Percentiles rank a stretch among this genome's conserved stretches.
These are phyloP conservation scores for Leptinotarsa defecta DNA, from an alignment of 1,140 invertebrate genomes.

Conservation along the genomic window DNA sequence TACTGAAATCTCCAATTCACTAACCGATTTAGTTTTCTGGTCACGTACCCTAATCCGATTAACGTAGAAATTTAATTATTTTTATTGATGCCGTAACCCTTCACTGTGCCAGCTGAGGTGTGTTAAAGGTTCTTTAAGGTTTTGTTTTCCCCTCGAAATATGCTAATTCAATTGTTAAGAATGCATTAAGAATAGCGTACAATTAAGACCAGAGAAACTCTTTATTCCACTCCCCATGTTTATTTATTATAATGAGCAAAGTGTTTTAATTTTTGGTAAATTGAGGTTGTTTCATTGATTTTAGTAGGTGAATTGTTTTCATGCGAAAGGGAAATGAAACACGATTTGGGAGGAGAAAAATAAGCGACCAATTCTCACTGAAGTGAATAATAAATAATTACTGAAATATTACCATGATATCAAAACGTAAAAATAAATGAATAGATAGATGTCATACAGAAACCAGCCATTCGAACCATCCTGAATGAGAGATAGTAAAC, in stretches of 20 bases:
- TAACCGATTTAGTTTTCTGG: background rate
- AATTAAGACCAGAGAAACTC: background rate
- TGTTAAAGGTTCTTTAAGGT: conserved; percentile 1
- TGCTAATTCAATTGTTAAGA: conserved; percentile 15
- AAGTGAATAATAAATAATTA: too few species aligned
- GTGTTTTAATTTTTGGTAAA: background rate
- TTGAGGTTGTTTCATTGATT: background rate
- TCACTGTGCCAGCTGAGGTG: background rate
- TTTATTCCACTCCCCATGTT: background rate
- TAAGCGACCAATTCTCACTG: too few species aligned
- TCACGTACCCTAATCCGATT: background rate
- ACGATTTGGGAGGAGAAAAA: too few species aligned
- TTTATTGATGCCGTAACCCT: conserved; percentile 2
- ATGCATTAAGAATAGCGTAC: conserved; percentile 5
- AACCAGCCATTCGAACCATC: too few species aligned
- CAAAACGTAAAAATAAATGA: too few species aligned
- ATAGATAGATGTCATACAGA: too few species aligned
- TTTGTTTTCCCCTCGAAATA: background rate
- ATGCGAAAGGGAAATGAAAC: conserved; percentile 1
- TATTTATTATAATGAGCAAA: background rate
- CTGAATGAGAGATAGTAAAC: too few species aligned
- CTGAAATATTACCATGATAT: too few species aligned
- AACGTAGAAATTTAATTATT: conserved; percentile 11
- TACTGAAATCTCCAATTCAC: background rate
- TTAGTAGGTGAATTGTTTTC: background rate